Conservation (phyloP, 1,140 invertebrate genomes). For the Heliconius hewitsoni region DNA sequence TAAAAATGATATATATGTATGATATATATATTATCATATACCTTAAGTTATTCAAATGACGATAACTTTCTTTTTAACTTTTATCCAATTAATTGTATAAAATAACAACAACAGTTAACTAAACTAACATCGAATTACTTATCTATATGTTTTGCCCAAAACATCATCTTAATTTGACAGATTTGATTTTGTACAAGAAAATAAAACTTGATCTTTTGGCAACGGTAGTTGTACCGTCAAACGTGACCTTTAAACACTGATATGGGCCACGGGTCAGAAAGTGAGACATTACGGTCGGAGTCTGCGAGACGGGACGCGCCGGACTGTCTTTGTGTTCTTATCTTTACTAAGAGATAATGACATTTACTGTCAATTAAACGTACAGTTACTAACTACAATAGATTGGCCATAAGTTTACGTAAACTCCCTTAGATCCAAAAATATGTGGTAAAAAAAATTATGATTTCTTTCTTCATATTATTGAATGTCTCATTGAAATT, state of each 20-base stretch:
- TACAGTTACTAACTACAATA: not conserved
- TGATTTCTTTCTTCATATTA: no score
- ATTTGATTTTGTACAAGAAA: slow-evolving; percentile 4
- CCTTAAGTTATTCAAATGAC: no score
- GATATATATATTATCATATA: no score
- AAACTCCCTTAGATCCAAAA: no score
- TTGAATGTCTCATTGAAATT: no score
- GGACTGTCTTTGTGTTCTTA: not conserved
- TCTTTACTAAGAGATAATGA: not conserved
- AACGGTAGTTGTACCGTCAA: not conserved
- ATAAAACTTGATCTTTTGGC: slow-evolving; percentile 23
- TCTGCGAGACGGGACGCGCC: not conserved
- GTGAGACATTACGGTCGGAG: not conserved
- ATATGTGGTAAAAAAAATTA: no score
- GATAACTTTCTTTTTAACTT: no score
- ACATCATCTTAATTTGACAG: not conserved
- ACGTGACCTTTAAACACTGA: slow-evolving; percentile 14
- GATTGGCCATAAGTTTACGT: not conserved
- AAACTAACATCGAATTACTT: not conserved
- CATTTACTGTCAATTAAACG: not conserved
- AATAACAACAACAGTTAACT: not conserved
- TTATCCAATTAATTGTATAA: not conserved
- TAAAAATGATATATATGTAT: no score
- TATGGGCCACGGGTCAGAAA: not conserved
- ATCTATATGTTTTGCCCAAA: not conserved